Evolutionary conservation across 2,113 vertebrate species (phyloP).

Genomic region (Brienomyrus brachyistius): DNA sequence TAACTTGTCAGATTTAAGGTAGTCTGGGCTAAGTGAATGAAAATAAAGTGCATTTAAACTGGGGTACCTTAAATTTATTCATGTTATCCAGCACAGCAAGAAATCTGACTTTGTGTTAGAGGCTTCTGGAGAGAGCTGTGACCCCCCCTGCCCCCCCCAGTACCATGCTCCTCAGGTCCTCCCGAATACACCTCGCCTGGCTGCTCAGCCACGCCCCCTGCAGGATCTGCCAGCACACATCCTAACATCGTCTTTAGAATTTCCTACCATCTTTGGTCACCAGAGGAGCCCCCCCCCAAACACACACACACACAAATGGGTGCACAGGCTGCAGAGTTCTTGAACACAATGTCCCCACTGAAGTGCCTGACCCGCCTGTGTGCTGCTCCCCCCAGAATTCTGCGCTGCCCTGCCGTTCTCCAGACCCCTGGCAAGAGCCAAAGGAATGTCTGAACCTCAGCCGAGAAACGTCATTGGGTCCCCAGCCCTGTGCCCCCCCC

Average conservation of each 20-base stretch:
- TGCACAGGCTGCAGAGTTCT: neutral
- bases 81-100: neutral
- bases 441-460: neutral
- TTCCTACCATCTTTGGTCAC: constrained; percentile 30
- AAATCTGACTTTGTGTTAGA: neutral
- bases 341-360: constrained; percentile 14
- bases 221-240: neutral
- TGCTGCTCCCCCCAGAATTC: neutral
- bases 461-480: neutral
- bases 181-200: neutral
- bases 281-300: neutral
- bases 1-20: neutral
- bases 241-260: neutral
- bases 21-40: neutral
- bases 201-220: neutral
- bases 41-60: neutral
- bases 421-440: neutral
- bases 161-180: neutral
- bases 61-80: neutral
- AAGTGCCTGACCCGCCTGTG: neutral
- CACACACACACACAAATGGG: neutral
- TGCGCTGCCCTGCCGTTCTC: neutral
- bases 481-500: neutral
- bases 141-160: neutral
- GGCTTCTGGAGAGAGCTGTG: neutral